These are phyloP conservation scores for Chondrilla cf. caribensis DNA, from an alignment of 37 sponge, comb jelly and placozoan species.

Conservation along the genomic window DNA sequence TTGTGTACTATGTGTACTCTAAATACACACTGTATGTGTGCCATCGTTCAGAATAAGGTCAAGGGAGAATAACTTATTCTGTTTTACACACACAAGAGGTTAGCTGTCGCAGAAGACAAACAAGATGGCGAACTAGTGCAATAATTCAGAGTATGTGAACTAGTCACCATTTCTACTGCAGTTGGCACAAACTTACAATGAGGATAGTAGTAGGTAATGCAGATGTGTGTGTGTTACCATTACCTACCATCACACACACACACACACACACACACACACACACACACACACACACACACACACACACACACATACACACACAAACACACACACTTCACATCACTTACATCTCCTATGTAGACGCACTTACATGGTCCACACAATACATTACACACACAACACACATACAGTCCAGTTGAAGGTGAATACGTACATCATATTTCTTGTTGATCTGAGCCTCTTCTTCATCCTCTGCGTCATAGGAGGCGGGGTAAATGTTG, in stretches of 20 bases:
- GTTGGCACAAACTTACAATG: not conserved
- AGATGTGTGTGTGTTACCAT: not conserved
- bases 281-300: conserved; percentile 35
- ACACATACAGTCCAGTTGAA: not conserved
- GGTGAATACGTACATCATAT: conserved; percentile 2
- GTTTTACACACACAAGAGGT: not conserved
- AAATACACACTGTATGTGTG: too few relatives aligned
- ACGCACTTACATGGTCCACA: not conserved
- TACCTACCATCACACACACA: conserved; percentile 3
- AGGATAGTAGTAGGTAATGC: not conserved
- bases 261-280: conserved; percentile 11
- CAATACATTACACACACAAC: not conserved
- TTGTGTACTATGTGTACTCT: not conserved
- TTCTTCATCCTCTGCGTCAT: conserved; percentile 90
- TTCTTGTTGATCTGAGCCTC: conserved; percentile 66
- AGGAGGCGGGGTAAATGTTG: conserved; percentile 86
- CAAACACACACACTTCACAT: conserved; percentile 16
- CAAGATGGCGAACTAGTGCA: too few relatives aligned
- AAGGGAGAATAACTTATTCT: too few relatives aligned
- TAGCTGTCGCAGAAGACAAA: not conserved
- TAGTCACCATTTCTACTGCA: too few relatives aligned
- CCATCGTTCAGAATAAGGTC: too few relatives aligned
- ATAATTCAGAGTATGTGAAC: too few relatives aligned
- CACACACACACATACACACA: not conserved
- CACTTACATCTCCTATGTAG: not conserved